Base-by-base conservation (phyloP, 2,797 vertebrate genomes). In the Peromyscus nudipes region DNA sequence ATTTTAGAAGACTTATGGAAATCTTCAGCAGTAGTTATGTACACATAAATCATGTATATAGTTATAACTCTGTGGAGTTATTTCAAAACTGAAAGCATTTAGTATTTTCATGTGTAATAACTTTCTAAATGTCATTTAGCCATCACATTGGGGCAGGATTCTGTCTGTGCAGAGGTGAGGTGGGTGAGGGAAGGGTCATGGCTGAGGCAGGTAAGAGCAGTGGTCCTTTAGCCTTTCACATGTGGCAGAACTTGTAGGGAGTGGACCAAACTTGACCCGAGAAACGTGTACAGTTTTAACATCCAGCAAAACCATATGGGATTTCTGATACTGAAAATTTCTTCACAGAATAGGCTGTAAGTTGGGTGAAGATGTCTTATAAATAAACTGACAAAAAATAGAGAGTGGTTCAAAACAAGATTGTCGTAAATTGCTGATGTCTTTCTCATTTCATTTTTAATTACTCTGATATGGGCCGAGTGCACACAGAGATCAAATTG, bases 1-100 rank as follows among this genome's bases (percentile, higher is more conserved):
- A 79, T 79, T 52, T 9, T 90, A 92, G 96, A 97, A 92, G 65
- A 43, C 92, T 86, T 76, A 93, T 98, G 97, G 86, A 97, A 97
- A 34, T 9, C 88, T 97, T 95, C 96, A 96, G 84, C 91, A 40
- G 92, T 85, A 43, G 60, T 95, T 92, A 90, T 92, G 57, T 97
- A 90, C n/a, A 55, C 37, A 57, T 91, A 73, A 91, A 83, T 97
- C 97, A 97, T 64, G 12, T 5, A 88, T 95, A 77, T 86, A 1
- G 3, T 94, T 96, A 85, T 96, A 96, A 97, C 98, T 97, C 25
- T 82, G 43, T 71, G 73, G 77, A 7, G 79, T 81, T 95, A 62
- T 77, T 52, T 88, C 76, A 98, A 97, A 96, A 91, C 79, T 87
- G 64, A 89, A 49, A 67, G 34, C 60, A 95, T 82, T 91, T 71